Evolutionary conservation across 1,140 invertebrate species (phyloP).

Genomic region (Diploscapter pachys): DNA sequence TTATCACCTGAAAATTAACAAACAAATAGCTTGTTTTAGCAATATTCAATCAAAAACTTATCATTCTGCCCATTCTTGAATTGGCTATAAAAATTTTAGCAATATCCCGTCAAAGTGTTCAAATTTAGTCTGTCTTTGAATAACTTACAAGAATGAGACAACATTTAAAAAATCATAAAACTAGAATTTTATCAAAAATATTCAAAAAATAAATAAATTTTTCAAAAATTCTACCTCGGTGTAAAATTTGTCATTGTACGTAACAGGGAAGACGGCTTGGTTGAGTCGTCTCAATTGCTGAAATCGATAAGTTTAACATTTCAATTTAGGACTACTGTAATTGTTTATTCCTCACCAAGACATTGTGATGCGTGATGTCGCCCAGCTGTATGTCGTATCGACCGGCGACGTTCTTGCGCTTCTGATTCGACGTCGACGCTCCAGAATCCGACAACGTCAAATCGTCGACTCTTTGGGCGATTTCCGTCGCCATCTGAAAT

Average conservation of each 20-base stretch:
- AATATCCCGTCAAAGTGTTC: too few species aligned
- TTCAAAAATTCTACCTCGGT: slow-evolving; percentile 75
- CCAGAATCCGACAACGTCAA: slow-evolving; percentile 6
- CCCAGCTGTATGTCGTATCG: slow-evolving; percentile 79
- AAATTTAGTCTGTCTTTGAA: too few species aligned
- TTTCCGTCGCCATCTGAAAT: not conserved
- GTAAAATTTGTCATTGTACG: slow-evolving; percentile 99
- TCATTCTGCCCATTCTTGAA: too few species aligned
- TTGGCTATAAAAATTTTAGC: too few species aligned
- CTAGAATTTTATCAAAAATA: too few species aligned
- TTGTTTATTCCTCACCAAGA: slow-evolving; percentile 64
- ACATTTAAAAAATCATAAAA: too few species aligned
- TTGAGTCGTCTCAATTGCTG: slow-evolving; percentile 92
- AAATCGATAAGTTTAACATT: slow-evolving; percentile 19
- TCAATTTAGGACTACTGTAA: too few species aligned
- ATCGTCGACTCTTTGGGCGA: slow-evolving; percentile 9
- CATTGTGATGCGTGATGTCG: slow-evolving; percentile 92
- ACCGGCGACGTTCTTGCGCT: slow-evolving; percentile 34
- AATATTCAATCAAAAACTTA: too few species aligned
- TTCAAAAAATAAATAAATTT: too few species aligned
- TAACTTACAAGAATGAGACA: too few species aligned
- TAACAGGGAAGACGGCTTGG: slow-evolving; percentile 95
- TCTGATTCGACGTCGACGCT: too few species aligned
- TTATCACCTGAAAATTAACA: slow-evolving; percentile 27
- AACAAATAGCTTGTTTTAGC: too few species aligned